These are phyloP conservation scores for Eustalomyia histrio DNA, from an alignment of 2,888 invertebrate species.

Conservation along the genomic window DNA sequence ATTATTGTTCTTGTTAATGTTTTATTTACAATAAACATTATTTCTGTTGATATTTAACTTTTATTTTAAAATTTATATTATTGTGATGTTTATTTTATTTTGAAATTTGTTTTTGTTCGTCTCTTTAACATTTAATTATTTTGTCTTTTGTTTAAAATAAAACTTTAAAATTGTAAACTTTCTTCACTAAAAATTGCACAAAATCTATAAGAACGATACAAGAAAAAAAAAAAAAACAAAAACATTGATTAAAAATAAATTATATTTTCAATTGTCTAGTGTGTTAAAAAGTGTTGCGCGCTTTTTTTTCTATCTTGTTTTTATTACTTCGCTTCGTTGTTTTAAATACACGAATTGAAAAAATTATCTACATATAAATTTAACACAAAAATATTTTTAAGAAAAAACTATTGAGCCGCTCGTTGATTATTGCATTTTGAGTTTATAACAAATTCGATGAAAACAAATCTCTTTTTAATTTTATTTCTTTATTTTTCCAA, in stretches of 20 bases:
- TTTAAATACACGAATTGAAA: conserved; percentile 18
- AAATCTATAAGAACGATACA: conserved; percentile 28
- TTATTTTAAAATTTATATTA: conserved; percentile 17
- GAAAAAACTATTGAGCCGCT: conserved; percentile 24
- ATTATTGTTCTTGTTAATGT: conserved; percentile 13
- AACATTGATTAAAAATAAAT: conserved; percentile 25
- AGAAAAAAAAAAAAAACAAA: conserved; percentile 47
- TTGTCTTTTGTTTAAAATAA: conserved; percentile 55
- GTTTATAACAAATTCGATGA: conserved; percentile 47
- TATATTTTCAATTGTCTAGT: conserved; percentile 34
- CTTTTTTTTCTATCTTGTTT: conserved; percentile 59
- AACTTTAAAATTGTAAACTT: conserved; percentile 15
- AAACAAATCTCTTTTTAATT: conserved; percentile 60
- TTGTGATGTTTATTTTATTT: conserved; percentile 17
- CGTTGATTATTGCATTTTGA: conserved; percentile 51
- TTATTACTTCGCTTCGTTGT: conserved; percentile 53
- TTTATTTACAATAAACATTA: conserved; percentile 41
- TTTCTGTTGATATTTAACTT: conserved; percentile 31
- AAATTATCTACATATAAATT: conserved; percentile 5
- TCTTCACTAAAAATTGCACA: conserved; percentile 56
- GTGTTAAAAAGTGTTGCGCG: conserved; percentile 50
- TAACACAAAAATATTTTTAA: conserved; percentile 31
- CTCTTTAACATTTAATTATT: conserved; percentile 43
- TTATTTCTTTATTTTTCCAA: conserved; percentile 42
- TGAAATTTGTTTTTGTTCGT: conserved; percentile 34